Percentiles rank a stretch among this genome's conserved stretches.
These are phyloP conservation scores for Nibea coibor DNA, from an alignment of 2,113 vertebrate species.

Conservation along the genomic window DNA sequence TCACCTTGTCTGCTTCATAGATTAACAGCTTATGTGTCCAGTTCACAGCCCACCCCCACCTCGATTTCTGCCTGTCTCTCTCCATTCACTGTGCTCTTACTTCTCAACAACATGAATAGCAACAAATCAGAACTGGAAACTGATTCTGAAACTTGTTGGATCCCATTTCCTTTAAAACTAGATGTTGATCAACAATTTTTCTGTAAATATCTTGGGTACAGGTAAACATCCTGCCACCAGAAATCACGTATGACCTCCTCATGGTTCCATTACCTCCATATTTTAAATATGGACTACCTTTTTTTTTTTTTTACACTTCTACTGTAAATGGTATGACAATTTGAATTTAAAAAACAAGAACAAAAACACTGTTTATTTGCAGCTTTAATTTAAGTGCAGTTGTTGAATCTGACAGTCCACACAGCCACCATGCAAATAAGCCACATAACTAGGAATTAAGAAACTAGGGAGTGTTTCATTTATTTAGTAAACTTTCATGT, in stretches of 20 bases:
- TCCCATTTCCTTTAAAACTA: slow-evolving; percentile 3
- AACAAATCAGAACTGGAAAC: neutral
- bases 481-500: too few relatives aligned
- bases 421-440: neutral
- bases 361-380: neutral
- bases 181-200: neutral
- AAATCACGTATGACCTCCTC: neutral
- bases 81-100: neutral
- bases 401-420: neutral
- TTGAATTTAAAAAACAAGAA: neutral
- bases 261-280: neutral
- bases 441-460: neutral
- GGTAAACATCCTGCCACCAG: neutral
- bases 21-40: slow-evolving; percentile 71
- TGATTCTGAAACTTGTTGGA: neutral
- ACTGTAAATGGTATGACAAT: neutral
- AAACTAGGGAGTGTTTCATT: too few relatives aligned
- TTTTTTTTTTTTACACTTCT: neutral
- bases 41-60: slow-evolving; percentile 10
- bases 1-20: slow-evolving; percentile 68
- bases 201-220: neutral
- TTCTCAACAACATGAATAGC: neutral
- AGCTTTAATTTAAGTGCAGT: too few relatives aligned
- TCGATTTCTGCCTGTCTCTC: neutral
- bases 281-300: too few relatives aligned